Evolutionary conservation across 2,113 vertebrate genomes (phyloP).

Genomic region (Ramphastos sulfuratus): DNA sequence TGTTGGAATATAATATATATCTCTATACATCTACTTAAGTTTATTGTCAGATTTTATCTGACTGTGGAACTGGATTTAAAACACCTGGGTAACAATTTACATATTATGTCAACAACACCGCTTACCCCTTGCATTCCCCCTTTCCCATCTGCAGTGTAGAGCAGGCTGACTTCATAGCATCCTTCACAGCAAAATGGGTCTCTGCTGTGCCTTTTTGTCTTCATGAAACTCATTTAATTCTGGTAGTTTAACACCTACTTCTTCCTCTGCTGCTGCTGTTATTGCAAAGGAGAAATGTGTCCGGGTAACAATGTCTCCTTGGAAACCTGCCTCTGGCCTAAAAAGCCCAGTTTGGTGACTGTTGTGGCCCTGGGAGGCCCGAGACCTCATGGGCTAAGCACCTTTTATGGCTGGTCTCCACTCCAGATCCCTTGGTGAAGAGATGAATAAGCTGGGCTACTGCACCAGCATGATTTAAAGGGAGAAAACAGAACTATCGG

Average conservation of each 20-base stretch:
- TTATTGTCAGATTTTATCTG: neutral
- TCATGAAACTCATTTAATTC: neutral
- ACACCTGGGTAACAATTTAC: constrained; percentile 11
- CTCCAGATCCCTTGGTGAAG: neutral
- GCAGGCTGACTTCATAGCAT: neutral
- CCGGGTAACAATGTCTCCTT: neutral
- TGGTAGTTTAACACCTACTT: neutral
- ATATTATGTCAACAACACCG: neutral
- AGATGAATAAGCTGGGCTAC: neutral
- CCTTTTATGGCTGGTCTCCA: neutral
- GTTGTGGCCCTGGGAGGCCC: neutral
- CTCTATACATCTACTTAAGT: neutral
- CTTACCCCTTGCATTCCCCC: neutral
- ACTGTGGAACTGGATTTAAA: neutral
- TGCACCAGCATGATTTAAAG: neutral
- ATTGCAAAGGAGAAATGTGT: neutral
- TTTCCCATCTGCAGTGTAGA: neutral
- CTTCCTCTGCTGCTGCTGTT: constrained; percentile 15
- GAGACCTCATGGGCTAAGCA: neutral
- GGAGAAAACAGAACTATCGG: neutral
- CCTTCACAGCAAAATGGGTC: neutral
- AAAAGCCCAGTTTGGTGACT: neutral
- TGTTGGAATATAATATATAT: neutral
- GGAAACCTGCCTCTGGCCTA: constrained; percentile 29
- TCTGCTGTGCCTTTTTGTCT: neutral